These are phyloP conservation scores for Fringilla coelebs DNA, from an alignment of 2,797 vertebrate species.

Conservation along the genomic window DNA sequence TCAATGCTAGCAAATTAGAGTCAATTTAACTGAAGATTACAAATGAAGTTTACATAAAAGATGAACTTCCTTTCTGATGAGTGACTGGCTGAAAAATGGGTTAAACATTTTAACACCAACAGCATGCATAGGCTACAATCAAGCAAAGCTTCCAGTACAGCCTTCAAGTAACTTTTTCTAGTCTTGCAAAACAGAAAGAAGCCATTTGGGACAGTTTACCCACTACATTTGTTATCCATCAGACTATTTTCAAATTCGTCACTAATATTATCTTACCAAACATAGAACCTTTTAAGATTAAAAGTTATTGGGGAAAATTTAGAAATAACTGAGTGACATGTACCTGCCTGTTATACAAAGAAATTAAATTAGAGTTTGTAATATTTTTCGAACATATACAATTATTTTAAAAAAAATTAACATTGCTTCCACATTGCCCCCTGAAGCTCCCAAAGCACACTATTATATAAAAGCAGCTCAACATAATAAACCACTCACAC, in stretches of 20 bases:
- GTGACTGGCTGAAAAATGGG: not conserved
- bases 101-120: not conserved
- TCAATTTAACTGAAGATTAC: constrained; percentile 4
- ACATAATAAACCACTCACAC: not conserved
- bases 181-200: not conserved
- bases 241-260: not conserved
- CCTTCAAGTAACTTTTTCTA: not conserved
- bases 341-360: not conserved
- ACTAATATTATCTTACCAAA: not conserved
- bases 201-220: not conserved
- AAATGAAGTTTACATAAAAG: not conserved
- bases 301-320: not conserved
- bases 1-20: constrained; percentile 12
- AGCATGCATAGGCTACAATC: not conserved
- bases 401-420: not conserved
- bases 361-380: not conserved
- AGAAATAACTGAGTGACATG: not conserved
- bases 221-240: not conserved
- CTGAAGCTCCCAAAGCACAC: not conserved
- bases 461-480: not conserved
- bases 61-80: not conserved
- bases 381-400: not conserved
- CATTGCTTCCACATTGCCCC: not conserved
- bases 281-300: not conserved
- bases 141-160: not conserved